These are phyloP conservation scores for Batillaria attramentaria DNA, from an alignment of 1,140 invertebrate species.

Conservation along the genomic window DNA sequence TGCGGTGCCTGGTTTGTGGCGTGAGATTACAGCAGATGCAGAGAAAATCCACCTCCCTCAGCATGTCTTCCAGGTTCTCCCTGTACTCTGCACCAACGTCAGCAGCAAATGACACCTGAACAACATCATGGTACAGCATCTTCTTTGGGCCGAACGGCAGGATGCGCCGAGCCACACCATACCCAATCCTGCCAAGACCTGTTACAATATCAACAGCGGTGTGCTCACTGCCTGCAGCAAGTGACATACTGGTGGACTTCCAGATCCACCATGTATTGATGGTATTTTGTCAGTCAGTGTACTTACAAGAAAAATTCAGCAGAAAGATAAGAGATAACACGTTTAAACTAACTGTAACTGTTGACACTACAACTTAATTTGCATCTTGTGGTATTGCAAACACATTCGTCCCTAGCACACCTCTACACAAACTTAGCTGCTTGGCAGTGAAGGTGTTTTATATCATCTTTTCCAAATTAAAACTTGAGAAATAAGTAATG, in stretches of 20 bases:
- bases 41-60: constrained; percentile 64
- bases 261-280: neutral
- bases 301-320: neutral
- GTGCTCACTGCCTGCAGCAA: too few relatives aligned
- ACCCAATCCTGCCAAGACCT: constrained; percentile 83
- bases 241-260: too few relatives aligned
- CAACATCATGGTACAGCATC: constrained; percentile 82
- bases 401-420: too few relatives aligned
- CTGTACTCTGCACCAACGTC: constrained; percentile 78
- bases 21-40: constrained; percentile 68
- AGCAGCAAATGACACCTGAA: constrained; percentile 74
- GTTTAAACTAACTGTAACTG: neutral
- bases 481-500: too few relatives aligned
- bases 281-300: neutral
- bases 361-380: neutral
- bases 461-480: too few relatives aligned
- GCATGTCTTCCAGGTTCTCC: constrained; percentile 74
- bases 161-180: constrained; percentile 79
- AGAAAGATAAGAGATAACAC: neutral
- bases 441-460: too few relatives aligned
- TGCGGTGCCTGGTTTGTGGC: constrained; percentile 49
- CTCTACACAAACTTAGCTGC: too few relatives aligned
- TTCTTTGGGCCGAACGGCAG: constrained; percentile 79
- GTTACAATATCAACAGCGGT: too few relatives aligned
- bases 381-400: neutral